phyloP scores from a whole-genome alignment of 1,140 invertebrate species.

The Pogonomyrmex barbatus region DNA sequence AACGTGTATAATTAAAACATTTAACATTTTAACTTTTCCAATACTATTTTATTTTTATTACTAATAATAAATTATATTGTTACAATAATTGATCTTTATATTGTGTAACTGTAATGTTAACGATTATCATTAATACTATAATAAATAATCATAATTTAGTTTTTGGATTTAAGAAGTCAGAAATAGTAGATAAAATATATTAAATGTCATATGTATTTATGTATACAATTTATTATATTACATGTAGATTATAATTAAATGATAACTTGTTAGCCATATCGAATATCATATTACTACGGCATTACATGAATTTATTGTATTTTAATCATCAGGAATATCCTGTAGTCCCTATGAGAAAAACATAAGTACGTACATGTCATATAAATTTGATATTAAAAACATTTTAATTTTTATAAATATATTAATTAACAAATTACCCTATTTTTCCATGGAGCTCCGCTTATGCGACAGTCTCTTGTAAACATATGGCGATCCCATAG shows the following conservation, averaged over 20 bases:
- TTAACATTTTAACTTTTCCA: neutral
- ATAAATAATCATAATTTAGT: neutral
- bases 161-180: neutral
- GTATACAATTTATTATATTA: constrained; percentile 3
- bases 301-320: neutral
- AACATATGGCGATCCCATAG: constrained; percentile 45
- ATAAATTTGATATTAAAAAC: neutral
- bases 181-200: neutral
- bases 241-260: constrained; percentile 1
- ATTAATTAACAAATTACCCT: constrained; percentile 50
- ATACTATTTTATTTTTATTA: neutral
- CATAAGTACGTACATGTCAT: neutral
- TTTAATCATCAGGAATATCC: constrained; percentile 68
- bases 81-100: no score
- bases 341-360: constrained; percentile 68
- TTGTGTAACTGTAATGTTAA: no score
- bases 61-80: neutral
- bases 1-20: neutral
- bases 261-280: neutral
- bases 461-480: constrained; percentile 46
- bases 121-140: no score
- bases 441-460: constrained; percentile 42
- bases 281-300: neutral
- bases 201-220: neutral
- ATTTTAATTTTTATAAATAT: constrained; percentile 14